Percentiles rank a stretch among this genome's conserved stretches.
These are phyloP conservation scores for Apis laboriosa DNA, from an alignment of 1,140 invertebrate genomes.

Conservation along the genomic window DNA sequence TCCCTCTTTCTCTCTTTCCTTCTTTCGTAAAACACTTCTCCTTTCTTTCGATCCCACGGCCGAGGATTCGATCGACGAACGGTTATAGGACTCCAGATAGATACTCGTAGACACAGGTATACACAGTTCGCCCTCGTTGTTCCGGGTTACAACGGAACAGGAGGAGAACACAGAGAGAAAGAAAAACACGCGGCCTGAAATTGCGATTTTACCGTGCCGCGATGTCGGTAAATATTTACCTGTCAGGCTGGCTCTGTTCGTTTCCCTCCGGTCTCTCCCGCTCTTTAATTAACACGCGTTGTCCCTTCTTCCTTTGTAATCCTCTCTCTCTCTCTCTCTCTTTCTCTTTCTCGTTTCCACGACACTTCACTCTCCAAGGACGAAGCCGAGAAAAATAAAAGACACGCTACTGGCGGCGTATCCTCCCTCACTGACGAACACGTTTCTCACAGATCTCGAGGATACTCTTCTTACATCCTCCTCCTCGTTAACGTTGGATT, in stretches of 20 bases:
- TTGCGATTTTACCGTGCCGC: conserved; percentile 42
- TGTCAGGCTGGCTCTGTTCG: conserved; percentile 55
- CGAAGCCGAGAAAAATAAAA: conserved; percentile 1
- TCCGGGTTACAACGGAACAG: neutral
- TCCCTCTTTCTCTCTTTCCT: neutral
- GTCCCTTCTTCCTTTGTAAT: conserved; percentile 42
- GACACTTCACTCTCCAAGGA: conserved; percentile 31
- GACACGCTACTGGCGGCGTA: conserved; percentile 14
- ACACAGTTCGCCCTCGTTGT: neutral
- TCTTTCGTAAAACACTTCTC: neutral
- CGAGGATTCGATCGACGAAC: conserved; percentile 4
- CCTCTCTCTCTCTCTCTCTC: neutral
- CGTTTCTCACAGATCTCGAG: conserved; percentile 8
- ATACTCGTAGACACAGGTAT: too few species aligned
- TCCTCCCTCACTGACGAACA: conserved; percentile 6
- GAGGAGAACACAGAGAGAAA: neutral
- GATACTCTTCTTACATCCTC: neutral
- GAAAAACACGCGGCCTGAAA: conserved; percentile 46
- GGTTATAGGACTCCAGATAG: neutral
- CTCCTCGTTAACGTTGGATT: neutral
- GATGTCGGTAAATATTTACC: conserved; percentile 72
- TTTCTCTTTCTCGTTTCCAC: conserved; percentile 40
- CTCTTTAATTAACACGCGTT: conserved; percentile 67
- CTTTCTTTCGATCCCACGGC: too few species aligned
- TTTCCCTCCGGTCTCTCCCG: conserved; percentile 23